Percentiles rank a stretch among this genome's conserved stretches.
Conservation (phyloP, 2,113 vertebrate species). For the Struthidea cinerea region DNA sequence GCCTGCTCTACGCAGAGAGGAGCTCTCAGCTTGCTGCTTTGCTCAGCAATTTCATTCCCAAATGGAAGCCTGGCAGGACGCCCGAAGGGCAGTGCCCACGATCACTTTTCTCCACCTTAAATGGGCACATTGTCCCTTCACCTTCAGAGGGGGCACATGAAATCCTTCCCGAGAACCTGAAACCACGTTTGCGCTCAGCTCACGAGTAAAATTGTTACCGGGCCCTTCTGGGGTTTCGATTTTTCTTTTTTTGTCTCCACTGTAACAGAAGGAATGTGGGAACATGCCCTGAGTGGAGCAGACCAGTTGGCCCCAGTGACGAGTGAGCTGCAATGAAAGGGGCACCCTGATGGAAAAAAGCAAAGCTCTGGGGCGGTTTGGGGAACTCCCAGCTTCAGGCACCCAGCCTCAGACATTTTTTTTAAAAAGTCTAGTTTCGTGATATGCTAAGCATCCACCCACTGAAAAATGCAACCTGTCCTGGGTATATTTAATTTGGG, state of each 20-base stretch:
- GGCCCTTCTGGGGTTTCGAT: neutral
- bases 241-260: slow-evolving; percentile 27
- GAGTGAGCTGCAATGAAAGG: slow-evolving; percentile 15
- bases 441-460: neutral
- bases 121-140: slow-evolving; percentile 37
- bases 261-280: slow-evolving; percentile 48
- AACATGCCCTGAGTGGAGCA: neutral
- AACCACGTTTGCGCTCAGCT: neutral
- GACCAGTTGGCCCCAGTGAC: neutral
- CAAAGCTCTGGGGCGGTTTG: neutral
- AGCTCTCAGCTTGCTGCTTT: neutral
- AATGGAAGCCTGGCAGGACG: neutral
- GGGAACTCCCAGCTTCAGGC: neutral
- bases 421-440: neutral
- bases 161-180: slow-evolving; percentile 39
- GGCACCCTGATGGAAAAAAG: neutral
- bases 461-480: slow-evolving; percentile 6
- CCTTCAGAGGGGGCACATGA: neutral
- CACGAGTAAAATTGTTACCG: neutral
- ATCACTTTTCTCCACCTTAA: slow-evolving; percentile 31
- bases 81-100: neutral
- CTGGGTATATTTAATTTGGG: slow-evolving; percentile 18
- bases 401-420: neutral
- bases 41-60: neutral
- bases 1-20: neutral